Evolutionary conservation across 2,797 vertebrate genomes (phyloP).

Genomic region (Hylomyscus alleni): DNA sequence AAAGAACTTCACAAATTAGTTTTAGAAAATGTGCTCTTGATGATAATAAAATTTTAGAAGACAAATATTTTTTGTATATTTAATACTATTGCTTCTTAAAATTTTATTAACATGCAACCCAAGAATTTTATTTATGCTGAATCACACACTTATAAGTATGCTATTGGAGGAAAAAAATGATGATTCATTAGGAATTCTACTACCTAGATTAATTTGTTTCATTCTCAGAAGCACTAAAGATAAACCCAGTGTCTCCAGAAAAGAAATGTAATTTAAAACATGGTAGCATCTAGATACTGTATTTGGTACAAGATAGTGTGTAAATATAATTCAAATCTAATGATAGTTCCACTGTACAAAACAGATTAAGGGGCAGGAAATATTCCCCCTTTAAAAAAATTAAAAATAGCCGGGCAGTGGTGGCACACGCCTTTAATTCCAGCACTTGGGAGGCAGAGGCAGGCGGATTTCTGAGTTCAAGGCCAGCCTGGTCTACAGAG

Average conservation of each 20-base stretch:
- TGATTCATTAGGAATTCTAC: slow-evolving; percentile 1
- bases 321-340: neutral
- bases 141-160: slow-evolving; percentile 33
- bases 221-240: neutral
- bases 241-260: slow-evolving; percentile 4
- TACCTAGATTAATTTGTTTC: neutral
- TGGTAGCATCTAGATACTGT: neutral
- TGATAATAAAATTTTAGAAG: slow-evolving; percentile 21
- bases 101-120: neutral
- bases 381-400: neutral
- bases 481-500: too few species aligned
- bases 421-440: too few species aligned
- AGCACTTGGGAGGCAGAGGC: too few species aligned
- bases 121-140: slow-evolving; percentile 51
- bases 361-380: neutral
- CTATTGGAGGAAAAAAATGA: slow-evolving; percentile 63
- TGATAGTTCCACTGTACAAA: neutral
- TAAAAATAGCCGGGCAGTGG: too few species aligned
- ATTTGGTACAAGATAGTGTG: neutral
- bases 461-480: too few species aligned
- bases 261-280: neutral
- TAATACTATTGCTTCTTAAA: neutral
- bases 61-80: slow-evolving; percentile 38
- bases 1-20: neutral
- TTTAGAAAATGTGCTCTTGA: slow-evolving; percentile 23